phyloP scores from a whole-genome alignment of 2,113 vertebrate species.

The Toxotes chatareus region DNA sequence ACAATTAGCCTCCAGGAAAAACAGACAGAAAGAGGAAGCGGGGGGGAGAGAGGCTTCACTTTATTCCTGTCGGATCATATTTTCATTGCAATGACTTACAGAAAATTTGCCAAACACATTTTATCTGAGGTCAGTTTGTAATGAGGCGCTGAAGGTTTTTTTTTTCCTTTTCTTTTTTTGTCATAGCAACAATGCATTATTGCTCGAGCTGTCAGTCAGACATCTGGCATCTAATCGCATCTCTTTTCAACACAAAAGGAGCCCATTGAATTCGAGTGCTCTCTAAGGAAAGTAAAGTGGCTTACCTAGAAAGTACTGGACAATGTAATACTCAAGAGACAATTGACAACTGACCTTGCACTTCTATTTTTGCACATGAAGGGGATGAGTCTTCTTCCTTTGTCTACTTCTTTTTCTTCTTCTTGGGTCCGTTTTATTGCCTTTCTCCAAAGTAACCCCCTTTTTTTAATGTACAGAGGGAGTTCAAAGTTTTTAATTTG shows the following conservation, averaged over 20 bases:
- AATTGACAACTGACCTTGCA: conserved; percentile 20
- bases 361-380: conserved; percentile 8
- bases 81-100: conserved; percentile 39
- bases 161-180: conserved; percentile 5
- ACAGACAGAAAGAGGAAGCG: not conserved
- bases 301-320: not conserved
- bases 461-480: conserved; percentile 1
- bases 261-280: conserved; percentile 1
- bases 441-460: conserved; percentile 2
- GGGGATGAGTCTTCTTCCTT: not conserved
- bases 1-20: conserved; percentile 63
- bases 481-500: conserved; percentile 5
- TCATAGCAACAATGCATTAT: conserved; percentile 57
- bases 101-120: conserved; percentile 46
- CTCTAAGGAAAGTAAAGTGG: conserved; percentile 6
- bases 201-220: conserved; percentile 62
- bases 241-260: conserved; percentile 3
- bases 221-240: conserved; percentile 16
- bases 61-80: conserved; percentile 6
- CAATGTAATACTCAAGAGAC: conserved; percentile 6
- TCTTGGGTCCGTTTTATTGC: not conserved
- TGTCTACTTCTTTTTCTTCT: not conserved
- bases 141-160: conserved; percentile 27
- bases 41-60: not conserved
- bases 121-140: conserved; percentile 51